Percentiles rank a stretch among this genome's conserved stretches.
These are phyloP conservation scores for human DNA, from an alignment of 2,113 vertebrate species.

Conservation along the genomic window GRCh38 chr19:51681501-51682000, in stretches of 20 bases:
- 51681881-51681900: neutral
- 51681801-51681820: neutral
- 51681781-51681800: neutral
- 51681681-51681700: neutral
- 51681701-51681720: neutral
- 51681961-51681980: neutral
- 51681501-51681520: neutral
- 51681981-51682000: too few species aligned
- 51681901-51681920: neutral
- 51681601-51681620: neutral
- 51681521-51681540: neutral
- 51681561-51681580: neutral
- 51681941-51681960: neutral
- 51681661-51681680: neutral
- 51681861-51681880: neutral
- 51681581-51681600: neutral
- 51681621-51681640: neutral
- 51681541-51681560: neutral
- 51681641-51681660: neutral
- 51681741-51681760: too few species aligned
- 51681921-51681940: neutral
- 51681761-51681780: neutral
- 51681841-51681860: neutral
- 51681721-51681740: neutral
- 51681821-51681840: neutral